phyloP scores from a whole-genome alignment of 2,888 invertebrate genomes.

The Dasypolia templi region DNA sequence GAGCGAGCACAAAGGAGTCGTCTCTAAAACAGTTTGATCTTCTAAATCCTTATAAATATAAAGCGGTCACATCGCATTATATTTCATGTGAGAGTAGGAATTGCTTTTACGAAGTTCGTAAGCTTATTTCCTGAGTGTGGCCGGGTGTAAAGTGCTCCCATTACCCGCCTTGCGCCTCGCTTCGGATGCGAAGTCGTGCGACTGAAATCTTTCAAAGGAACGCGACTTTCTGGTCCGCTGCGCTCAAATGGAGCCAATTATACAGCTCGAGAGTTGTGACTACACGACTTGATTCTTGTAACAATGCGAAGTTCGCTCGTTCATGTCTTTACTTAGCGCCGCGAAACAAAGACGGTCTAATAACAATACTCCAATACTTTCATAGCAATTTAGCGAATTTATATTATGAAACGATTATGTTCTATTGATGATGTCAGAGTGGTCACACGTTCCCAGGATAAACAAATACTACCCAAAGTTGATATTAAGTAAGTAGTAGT shows the following conservation, averaged over 20 bases:
- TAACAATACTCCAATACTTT: constrained; percentile 27
- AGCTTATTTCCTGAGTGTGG: constrained; percentile 90
- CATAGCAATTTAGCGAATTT: background rate
- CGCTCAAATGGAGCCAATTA: constrained; percentile 83
- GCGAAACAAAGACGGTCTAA: constrained; percentile 45
- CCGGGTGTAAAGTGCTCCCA: constrained; percentile 89
- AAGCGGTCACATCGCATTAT: constrained; percentile 88
- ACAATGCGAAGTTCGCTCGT: constrained; percentile 48
- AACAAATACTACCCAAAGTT: constrained; percentile 8
- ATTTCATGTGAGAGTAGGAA: constrained; percentile 88
- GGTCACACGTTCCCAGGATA: background rate
- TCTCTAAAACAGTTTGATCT: constrained; percentile 80
- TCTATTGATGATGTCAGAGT: background rate
- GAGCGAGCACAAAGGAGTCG: constrained; percentile 70
- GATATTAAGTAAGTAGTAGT: no score
- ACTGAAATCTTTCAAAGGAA: constrained; percentile 84
- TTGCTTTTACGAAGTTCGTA: constrained; percentile 90
- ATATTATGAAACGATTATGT: constrained; percentile 10
- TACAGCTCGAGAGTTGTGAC: constrained; percentile 65
- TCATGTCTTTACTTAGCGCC: constrained; percentile 60
- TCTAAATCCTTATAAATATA: constrained; percentile 89
- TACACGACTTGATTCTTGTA: constrained; percentile 57
- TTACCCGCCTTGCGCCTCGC: constrained; percentile 76
- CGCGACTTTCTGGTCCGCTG: constrained; percentile 83
- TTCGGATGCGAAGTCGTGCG: constrained; percentile 77